A percentile compares a stretch with the other conserved stretches of the same genome.
phyloP scores from a whole-genome alignment of 2,113 vertebrate genomes.

The Perca schrenkii region DNA sequence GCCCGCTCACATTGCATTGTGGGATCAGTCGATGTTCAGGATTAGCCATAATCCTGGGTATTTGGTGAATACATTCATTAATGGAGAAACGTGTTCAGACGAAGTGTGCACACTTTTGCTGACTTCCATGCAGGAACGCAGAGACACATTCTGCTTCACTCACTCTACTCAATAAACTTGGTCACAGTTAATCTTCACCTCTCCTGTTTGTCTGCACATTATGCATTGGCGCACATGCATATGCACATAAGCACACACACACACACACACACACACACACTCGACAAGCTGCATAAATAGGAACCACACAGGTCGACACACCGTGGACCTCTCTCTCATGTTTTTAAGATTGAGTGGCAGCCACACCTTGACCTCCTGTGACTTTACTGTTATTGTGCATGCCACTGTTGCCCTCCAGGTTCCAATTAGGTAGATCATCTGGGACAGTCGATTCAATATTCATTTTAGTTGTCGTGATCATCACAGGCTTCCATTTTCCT shows the following conservation, averaged over 20 bases:
- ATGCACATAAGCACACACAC: slow-evolving; percentile 32
- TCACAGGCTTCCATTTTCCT: slow-evolving; percentile 20
- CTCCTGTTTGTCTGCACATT: slow-evolving; percentile 44
- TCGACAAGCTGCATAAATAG: slow-evolving; percentile 67
- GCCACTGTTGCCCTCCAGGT: slow-evolving; percentile 24
- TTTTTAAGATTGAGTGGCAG: slow-evolving; percentile 72
- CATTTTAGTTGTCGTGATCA: slow-evolving; percentile 12
- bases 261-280: slow-evolving; percentile 21
- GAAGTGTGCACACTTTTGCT: slow-evolving; percentile 38
- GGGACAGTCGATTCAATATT: slow-evolving; percentile 41
- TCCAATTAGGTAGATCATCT: slow-evolving; percentile 32
- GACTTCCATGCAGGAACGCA: slow-evolving; percentile 37
- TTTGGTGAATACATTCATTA: slow-evolving; percentile 73
- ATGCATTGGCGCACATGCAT: slow-evolving; percentile 38
- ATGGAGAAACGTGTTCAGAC: slow-evolving; percentile 53
- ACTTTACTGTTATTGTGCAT: slow-evolving; percentile 52
- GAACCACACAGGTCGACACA: slow-evolving; percentile 50
- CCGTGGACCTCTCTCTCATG: slow-evolving; percentile 53
- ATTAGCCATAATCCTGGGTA: slow-evolving; percentile 75
- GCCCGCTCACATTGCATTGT: slow-evolving; percentile 55
- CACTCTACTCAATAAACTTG: slow-evolving; percentile 39
- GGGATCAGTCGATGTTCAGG: slow-evolving; percentile 69
- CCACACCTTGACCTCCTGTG: slow-evolving; percentile 71
- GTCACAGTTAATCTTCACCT: slow-evolving; percentile 48
- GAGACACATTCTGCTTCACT: slow-evolving; percentile 2